phyloP scores from a whole-genome alignment of 2,888 invertebrate genomes.

The Orthosia incerta region DNA sequence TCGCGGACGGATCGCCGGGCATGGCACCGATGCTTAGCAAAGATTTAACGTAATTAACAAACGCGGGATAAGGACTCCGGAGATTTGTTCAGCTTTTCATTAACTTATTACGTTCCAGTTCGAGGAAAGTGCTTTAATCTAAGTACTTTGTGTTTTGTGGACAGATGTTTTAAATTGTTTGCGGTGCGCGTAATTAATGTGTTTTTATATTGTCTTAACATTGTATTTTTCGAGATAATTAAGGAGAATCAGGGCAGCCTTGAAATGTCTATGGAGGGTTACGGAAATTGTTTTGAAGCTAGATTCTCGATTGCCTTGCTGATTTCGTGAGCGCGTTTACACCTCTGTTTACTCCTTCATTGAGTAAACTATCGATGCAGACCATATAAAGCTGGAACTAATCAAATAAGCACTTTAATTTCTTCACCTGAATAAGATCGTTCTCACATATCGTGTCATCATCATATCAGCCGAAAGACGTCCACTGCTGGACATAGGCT shows the following conservation, averaged over 20 bases:
- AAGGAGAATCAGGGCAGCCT: background rate
- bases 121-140: slow-evolving; percentile 16
- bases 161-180: slow-evolving; percentile 16
- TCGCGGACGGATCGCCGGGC: slow-evolving; percentile 38
- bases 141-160: background rate
- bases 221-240: background rate
- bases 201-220: background rate
- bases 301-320: too few species aligned
- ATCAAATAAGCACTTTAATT: too few species aligned
- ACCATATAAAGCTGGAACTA: too few species aligned
- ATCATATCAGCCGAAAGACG: too few species aligned
- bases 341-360: too few species aligned
- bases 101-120: slow-evolving; percentile 36
- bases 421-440: too few species aligned
- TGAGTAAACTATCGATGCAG: too few species aligned
- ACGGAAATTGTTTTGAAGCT: background rate
- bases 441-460: too few species aligned
- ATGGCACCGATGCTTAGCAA: slow-evolving; percentile 49
- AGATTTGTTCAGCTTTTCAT: slow-evolving; percentile 55
- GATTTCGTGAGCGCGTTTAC: too few species aligned
- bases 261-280: background rate
- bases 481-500: too few species aligned
- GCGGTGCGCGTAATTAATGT: background rate
- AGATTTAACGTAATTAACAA: slow-evolving; percentile 60
- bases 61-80: slow-evolving; percentile 19